Conservation (phyloP, 2,888 invertebrate species). For the Tenthredo scrophulariae region DNA sequence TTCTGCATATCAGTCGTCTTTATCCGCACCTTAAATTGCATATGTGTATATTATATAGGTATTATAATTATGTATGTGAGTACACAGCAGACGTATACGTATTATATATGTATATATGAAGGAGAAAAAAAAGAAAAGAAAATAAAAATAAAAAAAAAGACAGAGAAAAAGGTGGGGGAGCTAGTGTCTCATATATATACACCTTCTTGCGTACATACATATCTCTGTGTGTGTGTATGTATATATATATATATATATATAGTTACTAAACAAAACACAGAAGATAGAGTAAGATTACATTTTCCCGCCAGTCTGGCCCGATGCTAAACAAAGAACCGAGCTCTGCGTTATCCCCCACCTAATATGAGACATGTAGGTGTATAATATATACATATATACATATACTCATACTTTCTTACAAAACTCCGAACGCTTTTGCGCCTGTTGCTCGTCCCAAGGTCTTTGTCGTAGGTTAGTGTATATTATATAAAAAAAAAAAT, state of each 20-base stretch:
- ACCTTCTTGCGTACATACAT: background rate
- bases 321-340: slow-evolving; percentile 10
- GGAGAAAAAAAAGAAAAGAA: background rate
- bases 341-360: background rate
- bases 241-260: background rate
- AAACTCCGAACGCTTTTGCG: background rate
- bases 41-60: background rate
- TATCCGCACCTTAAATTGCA: background rate
- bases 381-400: background rate
- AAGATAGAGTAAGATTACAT: slow-evolving; percentile 3
- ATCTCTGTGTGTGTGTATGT: too few relatives aligned
- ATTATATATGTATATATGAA: background rate
- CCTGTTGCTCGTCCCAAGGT: background rate
- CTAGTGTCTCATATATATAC: background rate
- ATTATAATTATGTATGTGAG: background rate
- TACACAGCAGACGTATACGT: background rate
- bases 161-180: background rate
- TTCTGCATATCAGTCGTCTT: background rate
- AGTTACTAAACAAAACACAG: slow-evolving; percentile 4
- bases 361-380: background rate
- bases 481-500: too few relatives aligned
- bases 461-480: slow-evolving; percentile 2
- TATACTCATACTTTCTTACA: background rate
- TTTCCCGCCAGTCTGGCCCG: slow-evolving; percentile 26
- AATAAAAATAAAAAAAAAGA: background rate